Conservation (phyloP, 2,113 vertebrate species). For the Elanoides forficatus region DNA sequence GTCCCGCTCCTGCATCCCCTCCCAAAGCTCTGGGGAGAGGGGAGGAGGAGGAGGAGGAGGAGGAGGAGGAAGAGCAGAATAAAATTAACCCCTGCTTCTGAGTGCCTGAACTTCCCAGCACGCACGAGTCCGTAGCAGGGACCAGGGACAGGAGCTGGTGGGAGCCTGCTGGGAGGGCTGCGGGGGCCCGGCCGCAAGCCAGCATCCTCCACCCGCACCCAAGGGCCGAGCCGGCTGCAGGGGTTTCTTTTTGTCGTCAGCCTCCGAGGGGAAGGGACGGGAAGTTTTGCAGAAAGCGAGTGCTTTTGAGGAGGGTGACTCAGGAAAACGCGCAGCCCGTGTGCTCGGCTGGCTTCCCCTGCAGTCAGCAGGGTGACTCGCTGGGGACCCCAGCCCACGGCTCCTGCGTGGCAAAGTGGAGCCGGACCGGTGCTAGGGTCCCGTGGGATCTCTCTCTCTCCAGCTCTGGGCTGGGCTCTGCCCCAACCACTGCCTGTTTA, state of each 20-base stretch:
- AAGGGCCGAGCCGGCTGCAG: not conserved
- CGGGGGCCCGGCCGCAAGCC: not conserved
- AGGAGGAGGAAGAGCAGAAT: not conserved
- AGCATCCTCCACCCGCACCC: not conserved
- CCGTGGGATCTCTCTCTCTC: not conserved
- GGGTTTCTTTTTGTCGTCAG: not conserved
- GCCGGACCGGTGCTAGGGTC: rapidly evolving
- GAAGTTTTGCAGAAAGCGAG: not conserved
- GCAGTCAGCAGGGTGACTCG: rapidly evolving
- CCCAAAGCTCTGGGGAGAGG: not conserved
- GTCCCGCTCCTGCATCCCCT: not conserved
- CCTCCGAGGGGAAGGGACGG: not conserved
- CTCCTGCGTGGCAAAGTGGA: not conserved
- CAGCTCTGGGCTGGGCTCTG: not conserved
- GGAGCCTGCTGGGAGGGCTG: not conserved
- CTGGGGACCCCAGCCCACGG: not conserved
- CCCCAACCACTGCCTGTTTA: not conserved
- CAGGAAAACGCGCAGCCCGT: rapidly evolving
- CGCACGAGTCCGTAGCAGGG: not conserved
- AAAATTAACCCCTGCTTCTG: no score
- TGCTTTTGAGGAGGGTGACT: not conserved
- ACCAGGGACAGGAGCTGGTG: not conserved
- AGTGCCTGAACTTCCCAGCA: no score
- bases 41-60: not conserved
- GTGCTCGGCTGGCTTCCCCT: not conserved